phyloP scores from a whole-genome alignment of 2,113 vertebrate species.

The Pseudolaguvia tuberculata region DNA sequence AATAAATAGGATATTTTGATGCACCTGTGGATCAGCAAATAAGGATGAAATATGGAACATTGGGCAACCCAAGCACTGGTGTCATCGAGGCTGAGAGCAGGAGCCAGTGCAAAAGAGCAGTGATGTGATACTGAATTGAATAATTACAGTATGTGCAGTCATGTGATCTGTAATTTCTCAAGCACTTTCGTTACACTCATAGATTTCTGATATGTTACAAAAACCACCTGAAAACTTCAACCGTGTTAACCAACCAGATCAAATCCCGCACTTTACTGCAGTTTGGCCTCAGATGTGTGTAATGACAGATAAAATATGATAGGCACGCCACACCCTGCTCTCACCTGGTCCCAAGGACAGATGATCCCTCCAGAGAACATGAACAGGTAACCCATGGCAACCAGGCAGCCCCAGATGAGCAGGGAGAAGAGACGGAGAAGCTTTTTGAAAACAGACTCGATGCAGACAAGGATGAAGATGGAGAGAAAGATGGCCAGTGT shows the following conservation, averaged over 20 bases:
- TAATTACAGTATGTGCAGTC: background rate
- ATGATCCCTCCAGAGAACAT: slow-evolving; percentile 94
- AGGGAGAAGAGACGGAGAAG: slow-evolving; percentile 89
- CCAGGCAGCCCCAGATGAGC: slow-evolving; percentile 91
- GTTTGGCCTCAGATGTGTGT: background rate
- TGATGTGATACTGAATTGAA: background rate
- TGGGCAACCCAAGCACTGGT: no score
- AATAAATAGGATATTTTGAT: no score
- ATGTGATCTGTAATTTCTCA: background rate
- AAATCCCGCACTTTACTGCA: background rate
- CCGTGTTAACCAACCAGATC: background rate
- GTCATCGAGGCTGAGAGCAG: no score
- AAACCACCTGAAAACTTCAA: slow-evolving; percentile 18
- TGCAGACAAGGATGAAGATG: slow-evolving; percentile 94
- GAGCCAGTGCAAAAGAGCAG: slow-evolving; percentile 39
- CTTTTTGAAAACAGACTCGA: slow-evolving; percentile 92
- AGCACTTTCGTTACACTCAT: no score
- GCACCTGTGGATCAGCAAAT: no score
- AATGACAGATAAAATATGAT: background rate
- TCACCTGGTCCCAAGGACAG: slow-evolving; percentile 97
- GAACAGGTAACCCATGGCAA: slow-evolving; percentile 97
- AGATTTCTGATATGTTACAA: background rate
- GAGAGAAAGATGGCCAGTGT: slow-evolving; percentile 93
- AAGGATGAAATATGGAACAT: no score
- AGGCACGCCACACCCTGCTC: slow-evolving; percentile 20